These are phyloP conservation scores for Pollachius pollachius DNA, from an alignment of 2,113 vertebrate genomes.

Conservation along the genomic window DNA sequence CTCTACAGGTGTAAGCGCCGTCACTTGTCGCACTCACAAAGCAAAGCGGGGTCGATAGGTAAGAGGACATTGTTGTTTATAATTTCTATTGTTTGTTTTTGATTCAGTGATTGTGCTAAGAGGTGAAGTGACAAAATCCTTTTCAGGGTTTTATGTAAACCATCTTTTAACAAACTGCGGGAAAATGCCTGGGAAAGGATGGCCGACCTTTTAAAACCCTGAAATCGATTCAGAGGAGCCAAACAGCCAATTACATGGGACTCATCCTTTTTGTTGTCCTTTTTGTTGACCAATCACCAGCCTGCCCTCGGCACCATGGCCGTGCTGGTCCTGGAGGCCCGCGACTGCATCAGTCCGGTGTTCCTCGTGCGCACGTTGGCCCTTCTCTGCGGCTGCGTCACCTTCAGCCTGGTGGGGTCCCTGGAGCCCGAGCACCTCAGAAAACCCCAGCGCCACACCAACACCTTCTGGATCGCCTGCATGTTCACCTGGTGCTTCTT, in stretches of 20 bases:
- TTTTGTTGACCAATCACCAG: not conserved
- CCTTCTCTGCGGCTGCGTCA: constrained; percentile 59
- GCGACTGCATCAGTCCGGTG: constrained; percentile 66
- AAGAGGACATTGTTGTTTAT: not conserved
- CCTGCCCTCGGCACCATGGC: constrained; percentile 59
- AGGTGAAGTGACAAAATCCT: not conserved
- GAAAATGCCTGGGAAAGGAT: not conserved
- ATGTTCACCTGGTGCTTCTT: constrained; percentile 77
- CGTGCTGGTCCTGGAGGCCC: constrained; percentile 69
- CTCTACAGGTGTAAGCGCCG: constrained; percentile 26
- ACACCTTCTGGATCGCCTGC: constrained; percentile 52
- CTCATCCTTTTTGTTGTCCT: not conserved
- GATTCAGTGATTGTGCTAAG: not conserved
- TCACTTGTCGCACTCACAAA: not conserved
- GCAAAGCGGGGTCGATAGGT: not conserved
- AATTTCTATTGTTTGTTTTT: not conserved
- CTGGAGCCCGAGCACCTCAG: not conserved
- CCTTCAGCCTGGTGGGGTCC: constrained; percentile 68
- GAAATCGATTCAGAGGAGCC: not conserved
- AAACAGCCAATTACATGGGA: not conserved
- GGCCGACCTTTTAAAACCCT: not conserved
- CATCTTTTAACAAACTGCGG: not conserved
- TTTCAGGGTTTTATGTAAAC: not conserved
- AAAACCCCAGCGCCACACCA: rapidly evolving
- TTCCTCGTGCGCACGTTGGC: constrained; percentile 63